Conservation (phyloP, 2,888 invertebrate genomes). For the Acleris cristana region DNA sequence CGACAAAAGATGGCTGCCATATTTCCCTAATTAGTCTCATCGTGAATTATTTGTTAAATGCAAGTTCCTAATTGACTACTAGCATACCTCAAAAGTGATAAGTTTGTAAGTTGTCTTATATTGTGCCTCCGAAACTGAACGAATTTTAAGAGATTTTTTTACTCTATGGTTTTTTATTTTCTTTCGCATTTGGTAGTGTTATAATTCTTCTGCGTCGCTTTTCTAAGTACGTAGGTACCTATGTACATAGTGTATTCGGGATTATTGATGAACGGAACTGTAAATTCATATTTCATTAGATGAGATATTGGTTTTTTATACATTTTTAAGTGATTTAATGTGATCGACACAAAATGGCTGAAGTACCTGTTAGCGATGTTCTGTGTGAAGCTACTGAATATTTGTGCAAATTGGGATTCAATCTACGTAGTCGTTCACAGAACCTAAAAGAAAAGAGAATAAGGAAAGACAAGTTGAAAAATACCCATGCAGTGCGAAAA, state of each 20-base stretch:
- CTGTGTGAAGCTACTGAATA: slow-evolving; percentile 75
- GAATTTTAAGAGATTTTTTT: slow-evolving; percentile 53
- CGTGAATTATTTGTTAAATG: background rate
- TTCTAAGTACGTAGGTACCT: slow-evolving; percentile 17
- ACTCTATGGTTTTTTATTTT: slow-evolving; percentile 71
- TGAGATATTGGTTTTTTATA: slow-evolving; percentile 5
- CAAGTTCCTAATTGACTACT: background rate
- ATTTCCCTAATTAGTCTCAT: slow-evolving; percentile 7
- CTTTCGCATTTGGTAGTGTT: slow-evolving; percentile 44
- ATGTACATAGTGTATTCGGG: slow-evolving; percentile 24
- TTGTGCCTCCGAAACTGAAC: slow-evolving; percentile 28
- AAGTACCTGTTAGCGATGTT: slow-evolving; percentile 67
- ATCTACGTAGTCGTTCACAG: slow-evolving; percentile 69
- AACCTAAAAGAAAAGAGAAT: slow-evolving; percentile 69
- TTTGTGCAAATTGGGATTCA: slow-evolving; percentile 73
- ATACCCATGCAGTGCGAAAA: slow-evolving; percentile 70
- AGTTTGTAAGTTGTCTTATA: slow-evolving; percentile 25
- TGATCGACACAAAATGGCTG: slow-evolving; percentile 63
- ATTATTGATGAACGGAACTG: slow-evolving; percentile 26
- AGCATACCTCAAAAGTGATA: background rate
- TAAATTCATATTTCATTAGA: slow-evolving; percentile 12
- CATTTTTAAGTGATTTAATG: slow-evolving; percentile 28
- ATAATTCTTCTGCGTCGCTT: slow-evolving; percentile 40
- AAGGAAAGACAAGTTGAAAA: slow-evolving; percentile 64
- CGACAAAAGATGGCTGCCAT: slow-evolving; percentile 34